These are phyloP conservation scores for Carcharodon carcharias DNA, from an alignment of 2,797 vertebrate species.

Conservation along the genomic window DNA sequence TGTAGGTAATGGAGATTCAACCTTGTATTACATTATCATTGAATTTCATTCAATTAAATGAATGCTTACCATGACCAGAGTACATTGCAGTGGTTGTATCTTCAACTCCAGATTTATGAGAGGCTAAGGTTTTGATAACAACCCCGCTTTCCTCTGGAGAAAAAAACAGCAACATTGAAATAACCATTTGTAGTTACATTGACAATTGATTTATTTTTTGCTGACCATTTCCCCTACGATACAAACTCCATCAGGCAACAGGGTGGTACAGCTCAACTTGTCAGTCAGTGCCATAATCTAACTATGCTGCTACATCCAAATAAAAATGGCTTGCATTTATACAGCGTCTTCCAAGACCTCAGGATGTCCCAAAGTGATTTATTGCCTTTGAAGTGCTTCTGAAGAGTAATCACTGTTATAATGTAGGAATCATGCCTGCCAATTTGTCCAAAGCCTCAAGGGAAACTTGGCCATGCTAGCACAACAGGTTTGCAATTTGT, in stretches of 20 bases:
- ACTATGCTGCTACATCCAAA: background rate
- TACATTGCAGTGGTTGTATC: background rate
- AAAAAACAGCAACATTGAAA: conserved; percentile 39
- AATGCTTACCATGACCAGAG: conserved; percentile 22
- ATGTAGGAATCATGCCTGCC: background rate
- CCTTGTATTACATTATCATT: background rate
- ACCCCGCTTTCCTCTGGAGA: conserved; percentile 79
- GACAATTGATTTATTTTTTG: background rate
- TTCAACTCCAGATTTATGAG: conserved; percentile 32
- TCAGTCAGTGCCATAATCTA: background rate
- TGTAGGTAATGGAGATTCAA: background rate
- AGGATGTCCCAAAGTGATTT: background rate
- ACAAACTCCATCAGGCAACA: background rate
- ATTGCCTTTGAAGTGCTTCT: background rate
- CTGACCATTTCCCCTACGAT: background rate
- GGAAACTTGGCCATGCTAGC: no score
- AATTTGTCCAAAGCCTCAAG: background rate
- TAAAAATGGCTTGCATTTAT: background rate
- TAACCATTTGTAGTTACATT: background rate
- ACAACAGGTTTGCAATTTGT: no score
- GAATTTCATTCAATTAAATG: conserved; percentile 10
- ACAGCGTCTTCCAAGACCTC: background rate
- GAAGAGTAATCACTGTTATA: background rate
- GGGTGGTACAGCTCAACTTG: background rate
- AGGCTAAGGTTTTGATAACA: conserved; percentile 70